Percentiles rank a stretch among this genome's conserved stretches.
Evolutionary conservation across 1,140 invertebrate genomes (phyloP).

Genomic region (Nasonia giraulti): DNA sequence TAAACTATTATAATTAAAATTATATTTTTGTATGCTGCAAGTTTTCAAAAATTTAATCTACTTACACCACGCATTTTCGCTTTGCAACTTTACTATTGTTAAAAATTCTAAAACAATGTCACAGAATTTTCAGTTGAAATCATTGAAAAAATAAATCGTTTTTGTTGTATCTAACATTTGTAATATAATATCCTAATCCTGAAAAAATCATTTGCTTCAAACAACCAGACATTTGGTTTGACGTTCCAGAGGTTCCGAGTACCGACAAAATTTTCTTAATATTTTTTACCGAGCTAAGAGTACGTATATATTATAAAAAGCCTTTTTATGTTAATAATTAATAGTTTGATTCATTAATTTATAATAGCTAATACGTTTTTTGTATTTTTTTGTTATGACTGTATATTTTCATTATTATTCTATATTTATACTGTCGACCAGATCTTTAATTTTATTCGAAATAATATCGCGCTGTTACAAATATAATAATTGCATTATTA

Average conservation of each 20-base stretch:
- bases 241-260: conserved; percentile 21
- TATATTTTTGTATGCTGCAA: conserved; percentile 8
- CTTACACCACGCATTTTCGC: background rate
- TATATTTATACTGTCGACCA: background rate
- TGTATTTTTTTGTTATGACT: background rate
- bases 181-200: conserved; percentile 25
- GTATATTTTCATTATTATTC: background rate
- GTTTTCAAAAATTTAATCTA: background rate
- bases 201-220: background rate
- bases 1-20: background rate
- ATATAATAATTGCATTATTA: background rate
- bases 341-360: background rate
- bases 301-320: conserved; percentile 39
- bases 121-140: conserved; percentile 18
- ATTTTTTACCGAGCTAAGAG: conserved; percentile 43
- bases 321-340: conserved; percentile 15
- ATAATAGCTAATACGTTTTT: conserved; percentile 5
- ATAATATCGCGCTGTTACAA: background rate
- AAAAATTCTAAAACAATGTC: conserved; percentile 2
- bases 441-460: background rate
- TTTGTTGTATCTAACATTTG: conserved; percentile 10
- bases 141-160: conserved; percentile 25
- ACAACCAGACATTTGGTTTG: conserved; percentile 18
- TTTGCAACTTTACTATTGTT: background rate
- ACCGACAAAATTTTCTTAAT: conserved; percentile 43